Conservation (phyloP, 2,888 invertebrate species). For the Ellobium chinense region DNA sequence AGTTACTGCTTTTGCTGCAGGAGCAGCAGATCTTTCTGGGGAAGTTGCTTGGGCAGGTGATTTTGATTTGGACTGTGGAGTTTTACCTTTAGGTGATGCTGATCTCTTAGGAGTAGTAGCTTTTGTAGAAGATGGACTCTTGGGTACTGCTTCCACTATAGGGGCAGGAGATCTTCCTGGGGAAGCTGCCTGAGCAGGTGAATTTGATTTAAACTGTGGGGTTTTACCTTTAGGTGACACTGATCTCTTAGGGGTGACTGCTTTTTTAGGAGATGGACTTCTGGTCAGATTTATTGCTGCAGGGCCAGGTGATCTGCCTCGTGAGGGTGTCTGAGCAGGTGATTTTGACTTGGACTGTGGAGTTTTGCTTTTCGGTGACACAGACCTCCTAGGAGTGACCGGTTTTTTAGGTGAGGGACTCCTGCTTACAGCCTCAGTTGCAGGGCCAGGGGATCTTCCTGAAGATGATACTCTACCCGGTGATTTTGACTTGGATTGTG, state of each 20-base stretch:
- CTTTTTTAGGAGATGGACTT: conserved; percentile 12
- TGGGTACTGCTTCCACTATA: no score
- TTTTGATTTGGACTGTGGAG: background rate
- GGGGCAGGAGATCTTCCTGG: no score
- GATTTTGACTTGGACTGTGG: background rate
- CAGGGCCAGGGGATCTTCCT: no score
- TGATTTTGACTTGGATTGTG: background rate
- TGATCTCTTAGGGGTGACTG: conserved; percentile 22
- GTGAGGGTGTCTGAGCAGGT: background rate
- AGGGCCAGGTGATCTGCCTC: background rate
- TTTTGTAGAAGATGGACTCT: background rate
- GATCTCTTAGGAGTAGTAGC: background rate
- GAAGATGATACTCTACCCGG: no score
- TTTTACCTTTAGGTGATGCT: conserved; percentile 13
- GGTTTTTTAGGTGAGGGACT: background rate
- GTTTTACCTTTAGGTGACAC: background rate
- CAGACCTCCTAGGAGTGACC: background rate
- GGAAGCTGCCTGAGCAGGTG: no score
- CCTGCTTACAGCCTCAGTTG: no score
- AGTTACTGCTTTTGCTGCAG: background rate
- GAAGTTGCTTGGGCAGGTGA: background rate
- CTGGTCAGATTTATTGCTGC: background rate
- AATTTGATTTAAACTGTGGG: background rate
- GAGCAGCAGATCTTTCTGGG: background rate
- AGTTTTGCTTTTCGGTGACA: conserved; percentile 17